These are phyloP conservation scores for Micrasema longulum DNA, from an alignment of 1,140 invertebrate species.

Conservation along the genomic window DNA sequence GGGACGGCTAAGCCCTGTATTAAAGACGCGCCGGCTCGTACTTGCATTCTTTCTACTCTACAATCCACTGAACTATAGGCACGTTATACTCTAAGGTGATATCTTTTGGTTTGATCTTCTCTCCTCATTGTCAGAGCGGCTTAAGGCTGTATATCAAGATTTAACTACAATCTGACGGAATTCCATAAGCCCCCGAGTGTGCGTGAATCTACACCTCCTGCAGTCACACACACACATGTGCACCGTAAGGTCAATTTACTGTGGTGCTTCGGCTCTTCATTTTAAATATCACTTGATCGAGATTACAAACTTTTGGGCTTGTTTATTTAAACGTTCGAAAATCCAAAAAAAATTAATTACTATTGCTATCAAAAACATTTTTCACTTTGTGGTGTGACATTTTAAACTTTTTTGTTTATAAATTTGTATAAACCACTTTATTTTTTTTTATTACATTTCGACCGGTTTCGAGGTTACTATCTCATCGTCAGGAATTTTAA, in stretches of 20 bases:
- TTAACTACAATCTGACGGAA: slow-evolving; percentile 55
- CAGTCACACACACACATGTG: slow-evolving; percentile 5
- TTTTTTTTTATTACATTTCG: too few species aligned
- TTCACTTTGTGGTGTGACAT: too few species aligned
- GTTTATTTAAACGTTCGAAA: slow-evolving; percentile 15
- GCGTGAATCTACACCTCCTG: slow-evolving; percentile 25
- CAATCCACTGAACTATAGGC: slow-evolving; percentile 34
- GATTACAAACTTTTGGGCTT: slow-evolving; percentile 5
- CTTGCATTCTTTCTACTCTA: slow-evolving; percentile 40
- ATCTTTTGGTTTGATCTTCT: slow-evolving; percentile 53
- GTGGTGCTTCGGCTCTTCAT: slow-evolving; percentile 8
- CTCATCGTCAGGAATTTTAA: too few species aligned
- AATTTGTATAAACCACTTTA: too few species aligned
- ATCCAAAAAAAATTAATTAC: background rate
- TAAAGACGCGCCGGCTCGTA: slow-evolving; percentile 42
- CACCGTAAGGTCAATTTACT: slow-evolving; percentile 23
- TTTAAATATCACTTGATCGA: slow-evolving; percentile 18
- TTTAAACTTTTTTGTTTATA: too few species aligned
- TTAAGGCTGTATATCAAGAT: slow-evolving; percentile 56
- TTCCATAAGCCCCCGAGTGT: slow-evolving; percentile 49
- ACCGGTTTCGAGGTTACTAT: too few species aligned
- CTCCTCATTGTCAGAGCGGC: slow-evolving; percentile 55
- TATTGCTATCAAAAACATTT: background rate
- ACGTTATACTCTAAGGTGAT: slow-evolving; percentile 41
- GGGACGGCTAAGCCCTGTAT: slow-evolving; percentile 37